Percentiles rank a stretch among this genome's conserved stretches.
Evolutionary conservation across 2,113 vertebrate species (phyloP).

Genomic region (Girardinichthys multiradiatus): DNA sequence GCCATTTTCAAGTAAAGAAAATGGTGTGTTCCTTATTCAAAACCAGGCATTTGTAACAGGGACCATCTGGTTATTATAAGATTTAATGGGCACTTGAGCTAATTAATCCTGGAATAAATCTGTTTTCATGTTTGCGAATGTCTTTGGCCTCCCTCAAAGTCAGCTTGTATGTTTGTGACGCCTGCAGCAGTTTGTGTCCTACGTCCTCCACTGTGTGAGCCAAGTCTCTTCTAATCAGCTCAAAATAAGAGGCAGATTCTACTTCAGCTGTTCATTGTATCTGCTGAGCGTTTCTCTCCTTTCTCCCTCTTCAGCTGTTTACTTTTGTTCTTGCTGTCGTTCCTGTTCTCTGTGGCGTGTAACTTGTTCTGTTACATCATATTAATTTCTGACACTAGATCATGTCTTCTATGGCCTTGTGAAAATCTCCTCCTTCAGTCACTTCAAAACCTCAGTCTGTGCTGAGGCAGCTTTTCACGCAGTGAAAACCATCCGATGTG

Average conservation of each 20-base stretch:
- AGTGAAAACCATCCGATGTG: not conserved
- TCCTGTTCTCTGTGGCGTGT: not conserved
- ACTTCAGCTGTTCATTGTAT: not conserved
- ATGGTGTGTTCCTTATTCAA: no score
- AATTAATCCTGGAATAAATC: slow-evolving; percentile 3
- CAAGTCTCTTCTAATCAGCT: slow-evolving; percentile 41
- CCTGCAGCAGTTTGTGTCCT: slow-evolving; percentile 43
- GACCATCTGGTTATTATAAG: not conserved
- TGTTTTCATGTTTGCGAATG: not conserved
- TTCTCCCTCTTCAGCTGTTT: not conserved
- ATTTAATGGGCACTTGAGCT: not conserved
- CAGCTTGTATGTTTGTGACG: slow-evolving; percentile 1
- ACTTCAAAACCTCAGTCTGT: not conserved
- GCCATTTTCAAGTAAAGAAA: no score
- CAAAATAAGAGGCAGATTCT: slow-evolving; percentile 25
- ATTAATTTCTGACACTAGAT: not conserved
- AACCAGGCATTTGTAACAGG: no score
- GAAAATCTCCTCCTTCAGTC: not conserved
- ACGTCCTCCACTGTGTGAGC: slow-evolving; percentile 19
- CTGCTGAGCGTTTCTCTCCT: not conserved
- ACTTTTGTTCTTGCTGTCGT: not conserved
- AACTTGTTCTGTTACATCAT: not conserved
- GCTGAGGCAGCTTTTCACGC: slow-evolving; percentile 16
- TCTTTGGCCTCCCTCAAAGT: slow-evolving; percentile 15
- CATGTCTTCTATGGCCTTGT: not conserved